These are phyloP conservation scores for Ochotona curzoniae DNA, from an alignment of 2,113 vertebrate genomes.

Conservation along the genomic window DNA sequence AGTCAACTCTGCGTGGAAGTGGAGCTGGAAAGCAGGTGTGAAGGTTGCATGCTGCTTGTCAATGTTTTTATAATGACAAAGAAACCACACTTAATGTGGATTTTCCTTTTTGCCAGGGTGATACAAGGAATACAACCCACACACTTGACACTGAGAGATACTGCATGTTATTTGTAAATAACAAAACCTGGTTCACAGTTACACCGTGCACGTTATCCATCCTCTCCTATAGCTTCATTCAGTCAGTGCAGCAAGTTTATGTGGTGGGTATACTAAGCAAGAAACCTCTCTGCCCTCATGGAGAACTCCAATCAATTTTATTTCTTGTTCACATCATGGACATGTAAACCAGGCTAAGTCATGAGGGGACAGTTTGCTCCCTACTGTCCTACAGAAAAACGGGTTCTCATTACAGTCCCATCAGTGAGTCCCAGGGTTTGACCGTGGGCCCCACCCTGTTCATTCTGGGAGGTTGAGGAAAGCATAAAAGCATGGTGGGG, in stretches of 20 bases:
- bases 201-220: not conserved
- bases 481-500: not conserved
- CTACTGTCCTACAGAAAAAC: not conserved
- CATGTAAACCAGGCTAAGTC: not conserved
- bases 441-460: not conserved
- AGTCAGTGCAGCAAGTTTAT: not conserved
- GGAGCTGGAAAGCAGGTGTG: not conserved
- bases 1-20: not conserved
- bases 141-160: conserved; percentile 11
- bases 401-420: not conserved
- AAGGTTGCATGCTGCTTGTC: not conserved
- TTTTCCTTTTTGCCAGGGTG: not conserved
- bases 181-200: not conserved
- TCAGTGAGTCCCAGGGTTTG: not conserved
- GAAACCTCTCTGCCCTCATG: not conserved
- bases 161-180: not conserved
- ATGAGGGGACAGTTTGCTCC: not conserved
- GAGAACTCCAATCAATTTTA: not conserved
- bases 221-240: not conserved
- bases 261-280: not conserved
- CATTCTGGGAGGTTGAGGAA: not conserved
- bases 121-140: not conserved
- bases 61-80: not conserved
- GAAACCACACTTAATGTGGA: not conserved
- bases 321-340: not conserved